Conservation (phyloP, 2,113 vertebrate species). For the Tympanuchus pallidicinctus region DNA sequence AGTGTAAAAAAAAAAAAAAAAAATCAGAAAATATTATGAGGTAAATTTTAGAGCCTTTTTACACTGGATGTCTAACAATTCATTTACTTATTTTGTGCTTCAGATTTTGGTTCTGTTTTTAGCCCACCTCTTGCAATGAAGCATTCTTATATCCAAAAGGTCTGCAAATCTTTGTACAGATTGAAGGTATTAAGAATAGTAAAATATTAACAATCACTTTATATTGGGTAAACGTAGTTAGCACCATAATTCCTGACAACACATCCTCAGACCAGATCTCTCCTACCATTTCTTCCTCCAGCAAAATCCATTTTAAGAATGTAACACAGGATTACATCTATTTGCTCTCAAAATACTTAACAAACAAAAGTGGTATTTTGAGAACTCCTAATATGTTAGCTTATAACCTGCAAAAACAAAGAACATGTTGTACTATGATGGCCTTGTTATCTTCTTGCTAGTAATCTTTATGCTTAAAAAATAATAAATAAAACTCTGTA, state of each 20-base stretch:
- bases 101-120: background rate
- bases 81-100: background rate
- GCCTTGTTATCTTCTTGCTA: slow-evolving; percentile 72
- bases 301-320: slow-evolving; percentile 41
- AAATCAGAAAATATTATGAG: background rate
- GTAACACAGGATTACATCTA: slow-evolving; percentile 67
- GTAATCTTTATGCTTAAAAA: slow-evolving; percentile 57
- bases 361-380: slow-evolving; percentile 76
- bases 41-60: background rate
- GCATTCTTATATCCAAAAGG: background rate
- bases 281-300: background rate
- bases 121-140: background rate
- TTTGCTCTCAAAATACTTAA: slow-evolving; percentile 75
- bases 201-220: background rate
- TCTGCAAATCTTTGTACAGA: background rate
- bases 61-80: background rate
- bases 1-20: background rate
- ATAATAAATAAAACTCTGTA: slow-evolving; percentile 69
- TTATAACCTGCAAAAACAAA: slow-evolving; percentile 80
- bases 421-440: slow-evolving; percentile 74
- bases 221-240: background rate
- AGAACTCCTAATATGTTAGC: slow-evolving; percentile 78
- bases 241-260: background rate
- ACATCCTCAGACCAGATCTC: background rate
- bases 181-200: background rate